Conservation (phyloP, 1,140 invertebrate species). For the Leptinotarsa texana region DNA sequence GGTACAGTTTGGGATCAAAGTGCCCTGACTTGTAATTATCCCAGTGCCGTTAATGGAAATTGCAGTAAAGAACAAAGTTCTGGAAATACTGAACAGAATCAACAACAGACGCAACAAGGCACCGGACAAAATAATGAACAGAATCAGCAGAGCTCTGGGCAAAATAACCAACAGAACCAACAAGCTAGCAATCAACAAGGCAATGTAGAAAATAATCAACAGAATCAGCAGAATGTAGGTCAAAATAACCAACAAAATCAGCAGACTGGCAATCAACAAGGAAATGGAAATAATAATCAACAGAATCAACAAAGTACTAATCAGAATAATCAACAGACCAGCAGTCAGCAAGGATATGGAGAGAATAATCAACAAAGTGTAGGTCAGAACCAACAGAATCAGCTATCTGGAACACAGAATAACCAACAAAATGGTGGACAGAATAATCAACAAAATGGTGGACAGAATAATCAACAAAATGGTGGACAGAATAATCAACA, state of each 20-base stretch:
- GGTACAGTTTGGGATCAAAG: constrained; percentile 68
- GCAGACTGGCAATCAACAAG: constrained; percentile 31
- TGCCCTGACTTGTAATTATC: constrained; percentile 64
- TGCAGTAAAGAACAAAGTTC: constrained; percentile 31
- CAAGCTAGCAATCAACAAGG: constrained; percentile 27
- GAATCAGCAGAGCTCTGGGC: constrained; percentile 7
- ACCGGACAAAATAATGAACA: constrained; percentile 21
- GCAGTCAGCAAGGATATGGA: not conserved
- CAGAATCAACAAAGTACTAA: constrained; percentile 29
- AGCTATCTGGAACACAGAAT: constrained; percentile 5
- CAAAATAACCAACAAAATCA: constrained; percentile 34
- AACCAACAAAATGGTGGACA: constrained; percentile 21
- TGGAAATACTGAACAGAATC: constrained; percentile 13
- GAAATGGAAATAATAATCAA: constrained; percentile 17
- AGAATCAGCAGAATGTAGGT: constrained; percentile 17
- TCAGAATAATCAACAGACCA: constrained; percentile 23
- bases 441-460: constrained; percentile 12
- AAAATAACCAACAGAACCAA: constrained; percentile 23
- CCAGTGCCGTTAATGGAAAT: constrained; percentile 51
- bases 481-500: constrained; percentile 15
- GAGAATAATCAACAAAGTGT: constrained; percentile 23
- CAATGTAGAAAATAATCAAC: constrained; percentile 20
- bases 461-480: constrained; percentile 23
- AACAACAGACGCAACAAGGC: constrained; percentile 26
- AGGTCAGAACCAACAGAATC: constrained; percentile 32